Percentiles rank a stretch among this genome's conserved stretches.
Conservation (phyloP, 2,888 invertebrate genomes). For the Standfussiana lucernea region DNA sequence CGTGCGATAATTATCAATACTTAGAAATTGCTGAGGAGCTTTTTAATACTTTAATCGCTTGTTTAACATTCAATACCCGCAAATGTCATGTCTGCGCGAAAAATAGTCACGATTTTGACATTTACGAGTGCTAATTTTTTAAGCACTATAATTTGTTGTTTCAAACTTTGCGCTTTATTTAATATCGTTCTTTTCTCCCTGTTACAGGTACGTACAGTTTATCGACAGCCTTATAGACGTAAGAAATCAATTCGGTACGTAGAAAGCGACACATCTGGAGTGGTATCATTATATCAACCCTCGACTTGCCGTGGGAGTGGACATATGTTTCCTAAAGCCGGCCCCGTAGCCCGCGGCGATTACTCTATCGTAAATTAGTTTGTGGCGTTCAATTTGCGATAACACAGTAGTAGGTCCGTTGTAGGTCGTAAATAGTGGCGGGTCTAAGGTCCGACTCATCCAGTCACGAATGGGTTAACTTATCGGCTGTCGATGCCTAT, state of each 20-base stretch:
- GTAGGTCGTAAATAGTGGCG: conserved; percentile 69
- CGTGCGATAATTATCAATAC: conserved; percentile 23
- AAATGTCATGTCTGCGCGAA: conserved; percentile 38
- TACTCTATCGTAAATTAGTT: conserved; percentile 73
- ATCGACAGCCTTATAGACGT: conserved; percentile 32
- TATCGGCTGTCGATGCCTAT: conserved; percentile 52
- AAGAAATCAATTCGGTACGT: conserved; percentile 66
- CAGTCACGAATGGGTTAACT: conserved; percentile 64
- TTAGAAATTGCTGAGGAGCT: conserved; percentile 30
- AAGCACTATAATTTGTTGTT: conserved; percentile 11
- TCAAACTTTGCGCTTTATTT: conserved; percentile 44
- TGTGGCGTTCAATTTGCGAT: conserved; percentile 78
- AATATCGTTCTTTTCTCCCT: conserved; percentile 59
- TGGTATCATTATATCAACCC: conserved; percentile 53
- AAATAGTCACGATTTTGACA: conserved; percentile 40
- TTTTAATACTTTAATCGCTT: conserved; percentile 39
- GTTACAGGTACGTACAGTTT: conserved; percentile 77
- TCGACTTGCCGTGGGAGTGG: conserved; percentile 59
- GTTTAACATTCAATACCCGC: conserved; percentile 31
- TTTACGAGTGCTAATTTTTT: conserved; percentile 27
- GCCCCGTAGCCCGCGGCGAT: conserved; percentile 68
- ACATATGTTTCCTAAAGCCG: conserved; percentile 58
- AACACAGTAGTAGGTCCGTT: conserved; percentile 75
- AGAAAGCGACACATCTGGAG: conserved; percentile 64
- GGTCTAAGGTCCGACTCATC: conserved; percentile 67